phyloP scores from a whole-genome alignment of 2,888 invertebrate genomes.

The Drosophila rubida region DNA sequence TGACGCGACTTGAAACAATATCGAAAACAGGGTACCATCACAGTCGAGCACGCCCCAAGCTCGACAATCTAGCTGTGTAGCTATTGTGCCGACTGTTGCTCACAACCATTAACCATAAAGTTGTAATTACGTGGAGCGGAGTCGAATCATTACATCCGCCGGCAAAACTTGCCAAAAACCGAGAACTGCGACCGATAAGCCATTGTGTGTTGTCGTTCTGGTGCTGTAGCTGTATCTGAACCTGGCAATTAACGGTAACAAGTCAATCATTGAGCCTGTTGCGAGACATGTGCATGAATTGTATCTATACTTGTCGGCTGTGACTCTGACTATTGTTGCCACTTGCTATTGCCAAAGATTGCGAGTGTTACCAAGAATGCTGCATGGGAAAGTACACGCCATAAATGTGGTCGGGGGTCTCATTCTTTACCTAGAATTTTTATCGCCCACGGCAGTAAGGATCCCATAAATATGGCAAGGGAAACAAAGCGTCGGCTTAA shows the following conservation, averaged over 20 bases:
- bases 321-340: not conserved
- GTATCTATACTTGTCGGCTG: slow-evolving; percentile 12
- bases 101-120: slow-evolving; percentile 1
- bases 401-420: slow-evolving; percentile 10
- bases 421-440: not conserved
- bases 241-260: slow-evolving; percentile 41
- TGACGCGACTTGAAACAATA: too few species aligned
- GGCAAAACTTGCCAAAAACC: slow-evolving; percentile 16
- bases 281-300: slow-evolving; percentile 12
- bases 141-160: slow-evolving; percentile 10
- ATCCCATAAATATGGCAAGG: slow-evolving; percentile 21
- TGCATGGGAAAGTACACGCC: slow-evolving; percentile 35
- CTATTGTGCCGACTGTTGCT: slow-evolving; percentile 1
- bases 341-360: not conserved
- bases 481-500: slow-evolving; percentile 40
- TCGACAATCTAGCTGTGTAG: not conserved
- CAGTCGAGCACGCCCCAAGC: not conserved
- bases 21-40: not conserved
- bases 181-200: slow-evolving; percentile 15
- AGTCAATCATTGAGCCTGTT: slow-evolving; percentile 37
- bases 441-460: not conserved
- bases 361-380: slow-evolving; percentile 13
- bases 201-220: slow-evolving; percentile 2
- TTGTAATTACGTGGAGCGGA: slow-evolving; percentile 10
- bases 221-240: slow-evolving; percentile 2